These are phyloP conservation scores for Drosophila eohydei DNA, from an alignment of 2,888 invertebrate species.

Conservation along the genomic window DNA sequence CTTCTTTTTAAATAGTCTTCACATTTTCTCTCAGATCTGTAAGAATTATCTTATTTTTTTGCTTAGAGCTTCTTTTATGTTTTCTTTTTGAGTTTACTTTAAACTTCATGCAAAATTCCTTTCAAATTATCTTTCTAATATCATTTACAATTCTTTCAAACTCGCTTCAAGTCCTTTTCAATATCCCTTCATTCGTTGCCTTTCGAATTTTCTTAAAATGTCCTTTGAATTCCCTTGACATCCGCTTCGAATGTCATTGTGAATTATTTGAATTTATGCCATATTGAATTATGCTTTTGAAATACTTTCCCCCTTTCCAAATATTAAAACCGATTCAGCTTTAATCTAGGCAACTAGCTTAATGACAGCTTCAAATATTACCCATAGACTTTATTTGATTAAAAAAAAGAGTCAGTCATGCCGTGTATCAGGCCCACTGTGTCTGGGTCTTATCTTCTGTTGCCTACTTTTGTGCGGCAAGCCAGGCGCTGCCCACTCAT, in stretches of 20 bases:
- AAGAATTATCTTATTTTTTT: too few relatives aligned
- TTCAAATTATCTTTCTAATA: too few relatives aligned
- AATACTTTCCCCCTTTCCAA: too few relatives aligned
- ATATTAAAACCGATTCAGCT: neutral
- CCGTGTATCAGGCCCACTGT: conserved; percentile 25
- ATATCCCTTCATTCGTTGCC: neutral
- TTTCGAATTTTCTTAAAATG: neutral
- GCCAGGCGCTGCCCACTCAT: conserved; percentile 30
- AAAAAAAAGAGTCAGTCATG: neutral
- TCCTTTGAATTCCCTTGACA: neutral
- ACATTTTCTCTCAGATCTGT: too few relatives aligned
- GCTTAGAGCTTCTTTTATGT: too few relatives aligned
- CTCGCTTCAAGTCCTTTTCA: too few relatives aligned
- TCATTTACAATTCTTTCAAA: neutral
- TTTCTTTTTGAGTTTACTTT: too few relatives aligned
- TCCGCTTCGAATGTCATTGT: too few relatives aligned
- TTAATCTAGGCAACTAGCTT: neutral
- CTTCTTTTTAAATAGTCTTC: too few relatives aligned
- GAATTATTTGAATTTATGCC: too few relatives aligned
- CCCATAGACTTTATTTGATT: neutral
- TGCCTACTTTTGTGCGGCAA: conserved; percentile 41
- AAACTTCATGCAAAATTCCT: too few relatives aligned
- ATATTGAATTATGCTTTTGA: too few relatives aligned
- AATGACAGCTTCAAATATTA: neutral
- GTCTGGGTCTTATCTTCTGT: conserved; percentile 11